Conservation (phyloP, 1,140 invertebrate genomes). For the Neuroterus valhalla region DNA sequence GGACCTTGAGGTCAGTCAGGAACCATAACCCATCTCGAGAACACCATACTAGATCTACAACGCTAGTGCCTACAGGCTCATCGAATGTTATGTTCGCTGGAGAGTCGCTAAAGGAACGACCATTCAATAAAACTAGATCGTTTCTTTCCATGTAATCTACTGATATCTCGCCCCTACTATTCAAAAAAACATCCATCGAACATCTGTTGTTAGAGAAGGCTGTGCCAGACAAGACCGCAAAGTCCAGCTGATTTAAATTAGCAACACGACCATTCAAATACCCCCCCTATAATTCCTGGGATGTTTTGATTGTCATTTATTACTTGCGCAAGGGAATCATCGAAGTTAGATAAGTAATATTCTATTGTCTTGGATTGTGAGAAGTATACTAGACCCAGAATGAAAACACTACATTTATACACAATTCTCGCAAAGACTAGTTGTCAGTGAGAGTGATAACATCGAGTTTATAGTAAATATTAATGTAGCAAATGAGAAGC, state of each 20-base stretch:
- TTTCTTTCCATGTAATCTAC: background rate
- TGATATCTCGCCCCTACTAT: background rate
- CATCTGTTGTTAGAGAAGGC: too few species aligned
- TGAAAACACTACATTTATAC: too few species aligned
- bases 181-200: background rate
- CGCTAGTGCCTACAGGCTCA: background rate
- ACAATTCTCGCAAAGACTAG: background rate
- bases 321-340: too few species aligned
- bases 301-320: too few species aligned
- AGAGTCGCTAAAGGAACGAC: background rate
- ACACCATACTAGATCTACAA: background rate
- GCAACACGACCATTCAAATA: background rate
- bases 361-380: background rate
- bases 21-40: background rate
- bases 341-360: too few species aligned
- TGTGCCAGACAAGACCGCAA: too few species aligned
- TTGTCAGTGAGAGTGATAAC: background rate
- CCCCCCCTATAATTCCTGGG: background rate
- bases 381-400: too few species aligned
- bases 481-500: background rate
- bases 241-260: too few species aligned
- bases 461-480: background rate
- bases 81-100: background rate
- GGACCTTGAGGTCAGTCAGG: too few species aligned
- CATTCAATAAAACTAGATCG: background rate